phyloP scores from a whole-genome alignment of 2,797 vertebrate species.

The Myioborus melanocephalus region DNA sequence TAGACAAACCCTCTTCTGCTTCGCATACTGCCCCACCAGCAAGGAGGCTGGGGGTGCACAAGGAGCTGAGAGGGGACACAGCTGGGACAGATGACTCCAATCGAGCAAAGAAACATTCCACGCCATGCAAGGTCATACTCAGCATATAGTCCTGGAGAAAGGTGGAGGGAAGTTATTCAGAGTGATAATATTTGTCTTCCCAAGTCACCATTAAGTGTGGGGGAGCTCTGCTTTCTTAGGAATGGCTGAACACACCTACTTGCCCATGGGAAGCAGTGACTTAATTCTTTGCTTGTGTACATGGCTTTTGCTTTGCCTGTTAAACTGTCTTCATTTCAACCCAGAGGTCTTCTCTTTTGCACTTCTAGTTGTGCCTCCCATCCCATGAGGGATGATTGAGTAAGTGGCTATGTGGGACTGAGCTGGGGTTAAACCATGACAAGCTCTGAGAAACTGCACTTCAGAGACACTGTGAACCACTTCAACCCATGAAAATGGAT shows the following conservation, averaged over 20 bases:
- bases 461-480: not conserved
- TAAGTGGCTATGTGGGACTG: not conserved
- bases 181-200: not conserved
- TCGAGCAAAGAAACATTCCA: not conserved
- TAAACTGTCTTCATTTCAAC: not conserved
- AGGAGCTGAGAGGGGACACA: not conserved
- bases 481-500: not conserved
- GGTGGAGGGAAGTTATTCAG: accelerated
- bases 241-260: not conserved
- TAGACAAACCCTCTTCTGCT: not conserved
- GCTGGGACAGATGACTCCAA: accelerated
- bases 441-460: not conserved
- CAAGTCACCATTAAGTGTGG: too few species aligned
- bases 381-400: too few species aligned
- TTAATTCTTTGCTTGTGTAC: accelerated
- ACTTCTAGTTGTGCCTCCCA: not conserved
- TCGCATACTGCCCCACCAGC: not conserved
- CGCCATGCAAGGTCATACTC: accelerated
- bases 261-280: not conserved
- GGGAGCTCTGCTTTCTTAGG: not conserved
- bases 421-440: not conserved
- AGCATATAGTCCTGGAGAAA: too few species aligned
- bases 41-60: not conserved
- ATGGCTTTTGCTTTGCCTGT: not conserved
- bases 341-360: not conserved